Evolutionary conservation across 2,888 invertebrate species (phyloP), one percentile per base, ranked within the genome.

Genomic region (Bembecia ichneumoniformis): DNA sequence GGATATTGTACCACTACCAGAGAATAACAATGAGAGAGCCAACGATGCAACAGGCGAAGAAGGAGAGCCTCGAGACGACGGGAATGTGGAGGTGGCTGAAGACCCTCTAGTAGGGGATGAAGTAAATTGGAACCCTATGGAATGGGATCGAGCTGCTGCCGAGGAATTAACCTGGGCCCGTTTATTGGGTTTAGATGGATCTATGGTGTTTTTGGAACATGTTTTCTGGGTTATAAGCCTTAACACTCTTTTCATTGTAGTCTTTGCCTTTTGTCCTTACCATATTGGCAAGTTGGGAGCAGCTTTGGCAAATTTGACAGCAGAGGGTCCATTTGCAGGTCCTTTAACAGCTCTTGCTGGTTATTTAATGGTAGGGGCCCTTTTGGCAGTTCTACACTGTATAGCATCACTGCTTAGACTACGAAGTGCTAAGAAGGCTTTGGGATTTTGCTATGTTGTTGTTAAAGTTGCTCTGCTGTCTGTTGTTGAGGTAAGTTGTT

Each of bases 81-180:
- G 73, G 48, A 65, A 80, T 63, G 68, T 82, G 60, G 73, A 83
- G 59, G 71, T 68, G 45, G 76, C 61, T 16, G 89, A 87, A 64
- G 89, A 91, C 61, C 82, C 89, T 20, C 72, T 90, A 58, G 91
- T 89, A 35, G 91, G 91, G 3, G 93, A 94, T 67, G 94, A 94
- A 64, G 94, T 92, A 53, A 97, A 97, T 68, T 98, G 98, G 97
- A 98, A 98, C 79, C 98, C 97, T 0, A 96, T 98, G 90, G 98
- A 98, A 70, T 99, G 98, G 98, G 98, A 99, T 71, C 89, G 98
- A 55, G 97, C 97, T 0, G 97, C 98, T 0, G 97, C 96, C 10
- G 99, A 98, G 70, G 99, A 99, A 75, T 84, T 99, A 20, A 99
- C 99, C 0, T 99, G 99, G 99, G 99, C 99, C 73, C 90, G 98